These are phyloP conservation scores for Lepidocolaptes lacrymiger DNA, from an alignment of 2,797 vertebrate species.

Conservation along the genomic window DNA sequence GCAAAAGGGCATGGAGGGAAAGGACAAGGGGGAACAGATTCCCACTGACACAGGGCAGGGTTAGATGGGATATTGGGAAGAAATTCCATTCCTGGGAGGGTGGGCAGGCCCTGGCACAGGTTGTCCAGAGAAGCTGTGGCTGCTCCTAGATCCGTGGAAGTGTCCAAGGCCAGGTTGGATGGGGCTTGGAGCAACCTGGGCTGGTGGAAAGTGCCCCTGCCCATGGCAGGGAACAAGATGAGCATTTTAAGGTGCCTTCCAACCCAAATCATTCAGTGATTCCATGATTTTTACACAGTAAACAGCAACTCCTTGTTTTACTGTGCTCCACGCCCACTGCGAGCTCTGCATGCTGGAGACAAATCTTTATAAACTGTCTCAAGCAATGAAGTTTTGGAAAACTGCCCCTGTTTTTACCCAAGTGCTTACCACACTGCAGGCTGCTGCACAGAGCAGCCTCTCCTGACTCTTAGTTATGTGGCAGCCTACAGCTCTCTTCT, in stretches of 20 bases:
- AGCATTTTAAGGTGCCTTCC: too few relatives aligned
- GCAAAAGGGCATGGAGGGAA: background rate
- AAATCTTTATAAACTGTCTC: conserved; percentile 36
- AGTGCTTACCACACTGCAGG: background rate
- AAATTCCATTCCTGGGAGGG: background rate
- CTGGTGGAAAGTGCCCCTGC: background rate
- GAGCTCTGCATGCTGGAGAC: background rate
- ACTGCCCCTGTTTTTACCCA: background rate
- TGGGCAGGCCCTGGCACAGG: background rate
- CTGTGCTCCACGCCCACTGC: background rate
- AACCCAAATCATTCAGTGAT: background rate
- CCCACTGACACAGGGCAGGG: background rate
- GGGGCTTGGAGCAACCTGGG: background rate
- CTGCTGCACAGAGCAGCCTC: background rate
- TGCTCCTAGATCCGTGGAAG: background rate
- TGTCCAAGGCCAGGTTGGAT: background rate
- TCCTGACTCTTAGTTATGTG: background rate
- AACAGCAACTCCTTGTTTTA: background rate
- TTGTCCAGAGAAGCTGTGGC: background rate
- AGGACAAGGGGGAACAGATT: background rate
- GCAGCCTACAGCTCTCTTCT: background rate
- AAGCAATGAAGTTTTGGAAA: conserved; percentile 21
- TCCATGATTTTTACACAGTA: background rate
- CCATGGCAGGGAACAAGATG: too few relatives aligned
- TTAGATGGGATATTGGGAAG: background rate